Conservation (phyloP, 2,888 invertebrate species). For the Dioctria rufipes region DNA sequence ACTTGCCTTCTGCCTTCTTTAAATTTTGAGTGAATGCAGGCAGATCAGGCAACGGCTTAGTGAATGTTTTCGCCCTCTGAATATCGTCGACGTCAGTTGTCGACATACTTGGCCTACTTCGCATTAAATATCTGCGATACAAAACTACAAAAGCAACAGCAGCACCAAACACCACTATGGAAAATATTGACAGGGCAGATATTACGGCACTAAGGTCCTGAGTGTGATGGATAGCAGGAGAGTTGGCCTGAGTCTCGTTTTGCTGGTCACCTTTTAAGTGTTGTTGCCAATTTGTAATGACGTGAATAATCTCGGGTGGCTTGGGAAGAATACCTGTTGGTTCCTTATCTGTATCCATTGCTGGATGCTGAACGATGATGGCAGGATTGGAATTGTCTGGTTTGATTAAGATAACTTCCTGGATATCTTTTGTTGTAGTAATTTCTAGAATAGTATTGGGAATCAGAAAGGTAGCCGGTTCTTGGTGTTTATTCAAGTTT, state of each 20-base stretch:
- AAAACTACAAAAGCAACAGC: slow-evolving; percentile 67
- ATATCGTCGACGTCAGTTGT: background rate
- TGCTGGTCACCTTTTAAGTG: slow-evolving; percentile 53
- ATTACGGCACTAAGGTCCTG: slow-evolving; percentile 65
- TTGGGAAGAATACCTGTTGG: slow-evolving; percentile 61
- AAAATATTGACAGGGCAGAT: slow-evolving; percentile 65
- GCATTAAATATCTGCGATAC: slow-evolving; percentile 61
- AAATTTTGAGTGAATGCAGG: slow-evolving; percentile 66
- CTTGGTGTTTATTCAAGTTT: slow-evolving; percentile 54
- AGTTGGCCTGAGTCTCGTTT: slow-evolving; percentile 56
- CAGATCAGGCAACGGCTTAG: slow-evolving; percentile 68
- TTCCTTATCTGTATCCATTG: slow-evolving; percentile 63
- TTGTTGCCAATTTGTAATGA: slow-evolving; percentile 66
- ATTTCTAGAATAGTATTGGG: slow-evolving; percentile 60
- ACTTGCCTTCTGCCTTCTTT: slow-evolving; percentile 66
- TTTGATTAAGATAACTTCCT: slow-evolving; percentile 69
- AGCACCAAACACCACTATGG: slow-evolving; percentile 66
- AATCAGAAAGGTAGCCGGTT: slow-evolving; percentile 57
- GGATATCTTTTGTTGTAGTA: slow-evolving; percentile 63
- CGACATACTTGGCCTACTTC: slow-evolving; percentile 5
- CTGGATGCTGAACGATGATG: slow-evolving; percentile 60
- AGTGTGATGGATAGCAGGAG: slow-evolving; percentile 10
- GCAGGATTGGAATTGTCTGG: slow-evolving; percentile 62
- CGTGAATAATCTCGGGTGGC: slow-evolving; percentile 69
- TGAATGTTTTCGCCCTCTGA: slow-evolving; percentile 50